Conservation (phyloP, 2,888 invertebrate genomes). For the Sphaerophoria taeniata region DNA sequence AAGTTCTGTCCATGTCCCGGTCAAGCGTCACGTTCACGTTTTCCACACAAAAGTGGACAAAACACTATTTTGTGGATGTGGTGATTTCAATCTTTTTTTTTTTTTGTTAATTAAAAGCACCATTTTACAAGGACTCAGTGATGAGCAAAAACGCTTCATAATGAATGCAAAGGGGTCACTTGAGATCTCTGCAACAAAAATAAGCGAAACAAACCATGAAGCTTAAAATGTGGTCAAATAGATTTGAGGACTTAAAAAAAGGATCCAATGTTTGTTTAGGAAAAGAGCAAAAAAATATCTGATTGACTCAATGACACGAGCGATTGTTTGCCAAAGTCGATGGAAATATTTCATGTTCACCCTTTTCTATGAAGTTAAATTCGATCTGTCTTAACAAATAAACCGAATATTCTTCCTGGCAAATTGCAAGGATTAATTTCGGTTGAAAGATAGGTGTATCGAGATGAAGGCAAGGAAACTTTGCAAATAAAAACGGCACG, state of each 20-base stretch:
- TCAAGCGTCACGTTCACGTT: constrained; percentile 70
- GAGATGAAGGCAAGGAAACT: constrained; percentile 25
- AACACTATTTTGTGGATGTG: constrained; percentile 55
- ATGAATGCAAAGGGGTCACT: constrained; percentile 40
- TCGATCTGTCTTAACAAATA: constrained; percentile 54
- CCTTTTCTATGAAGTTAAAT: constrained; percentile 33
- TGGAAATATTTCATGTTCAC: constrained; percentile 13
- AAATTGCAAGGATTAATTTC: constrained; percentile 69
- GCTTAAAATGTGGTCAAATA: constrained; percentile 9
- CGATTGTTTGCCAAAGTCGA: not conserved
- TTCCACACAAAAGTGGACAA: constrained; percentile 49
- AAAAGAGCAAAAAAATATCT: constrained; percentile 50
- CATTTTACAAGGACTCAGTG: constrained; percentile 24
- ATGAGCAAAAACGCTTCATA: constrained; percentile 34
- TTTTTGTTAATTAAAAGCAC: constrained; percentile 56
- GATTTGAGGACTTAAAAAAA: constrained; percentile 14
- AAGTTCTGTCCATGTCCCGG: constrained; percentile 52
- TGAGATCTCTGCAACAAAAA: not conserved
- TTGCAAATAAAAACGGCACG: constrained; percentile 63
- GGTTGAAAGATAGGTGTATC: not conserved
- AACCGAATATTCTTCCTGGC: constrained; percentile 37
- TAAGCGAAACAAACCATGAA: not conserved
- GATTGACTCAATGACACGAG: constrained; percentile 33
- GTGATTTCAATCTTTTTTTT: constrained; percentile 12
- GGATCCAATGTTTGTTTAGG: constrained; percentile 63